A percentile compares a stretch with the other conserved stretches of the same genome.
Conservation (phyloP, 1,140 invertebrate species). For the Bombus pascuorum region DNA sequence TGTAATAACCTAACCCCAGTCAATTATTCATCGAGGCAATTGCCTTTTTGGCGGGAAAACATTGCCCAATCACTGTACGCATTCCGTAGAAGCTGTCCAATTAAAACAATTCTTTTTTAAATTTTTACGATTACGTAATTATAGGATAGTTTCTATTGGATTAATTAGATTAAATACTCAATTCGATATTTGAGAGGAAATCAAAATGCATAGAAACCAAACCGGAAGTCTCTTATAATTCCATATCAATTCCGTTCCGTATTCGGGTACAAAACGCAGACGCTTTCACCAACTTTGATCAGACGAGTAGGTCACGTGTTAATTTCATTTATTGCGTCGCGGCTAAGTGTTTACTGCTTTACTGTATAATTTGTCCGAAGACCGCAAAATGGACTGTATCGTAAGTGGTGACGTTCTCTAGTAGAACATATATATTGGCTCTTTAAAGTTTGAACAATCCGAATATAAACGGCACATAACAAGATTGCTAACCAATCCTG, state of each 20-base stretch:
- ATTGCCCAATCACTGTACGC: not conserved
- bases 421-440: constrained; percentile 1
- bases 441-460: not conserved
- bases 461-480: not conserved
- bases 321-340: constrained; percentile 37
- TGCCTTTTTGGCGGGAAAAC: not conserved
- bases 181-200: not conserved
- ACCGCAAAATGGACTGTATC: constrained; percentile 24
- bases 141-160: not conserved
- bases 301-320: constrained; percentile 6
- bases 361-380: constrained; percentile 15
- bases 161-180: not conserved
- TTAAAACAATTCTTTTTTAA: not conserved
- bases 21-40: not conserved
- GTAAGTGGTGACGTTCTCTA: not conserved
- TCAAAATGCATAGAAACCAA: not conserved
- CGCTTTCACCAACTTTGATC: constrained; percentile 8
- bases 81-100: not conserved
- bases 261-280: not conserved
- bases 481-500: not conserved
- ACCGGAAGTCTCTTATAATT: not conserved
- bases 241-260: not conserved
- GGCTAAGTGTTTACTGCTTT: constrained; percentile 37
- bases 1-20: not conserved
- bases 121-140: not conserved